Conservation (phyloP, 92 coral and sea anemone species). For the Parazoanthus swiftii region DNA sequence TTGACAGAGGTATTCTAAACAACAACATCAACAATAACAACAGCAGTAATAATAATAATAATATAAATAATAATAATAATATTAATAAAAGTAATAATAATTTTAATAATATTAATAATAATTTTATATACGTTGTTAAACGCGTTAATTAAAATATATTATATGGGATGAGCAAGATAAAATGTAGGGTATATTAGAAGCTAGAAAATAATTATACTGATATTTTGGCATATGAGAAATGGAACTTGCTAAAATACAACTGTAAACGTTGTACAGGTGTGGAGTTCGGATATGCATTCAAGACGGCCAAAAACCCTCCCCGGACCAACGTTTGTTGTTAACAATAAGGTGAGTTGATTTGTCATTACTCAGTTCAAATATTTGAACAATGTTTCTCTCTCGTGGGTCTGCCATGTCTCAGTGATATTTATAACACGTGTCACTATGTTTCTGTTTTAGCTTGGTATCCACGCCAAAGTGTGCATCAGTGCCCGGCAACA, state of each 20-base stretch:
- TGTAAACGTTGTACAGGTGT: neutral
- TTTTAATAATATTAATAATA: too few relatives aligned
- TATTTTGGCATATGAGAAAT: too few relatives aligned
- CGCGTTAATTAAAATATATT: too few relatives aligned
- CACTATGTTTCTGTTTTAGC: constrained; percentile 51
- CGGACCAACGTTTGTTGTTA: constrained; percentile 27
- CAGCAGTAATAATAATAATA: too few relatives aligned
- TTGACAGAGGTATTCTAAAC: constrained; percentile 60
- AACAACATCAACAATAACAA: too few relatives aligned
- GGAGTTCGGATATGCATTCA: neutral
- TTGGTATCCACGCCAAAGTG: constrained; percentile 89
- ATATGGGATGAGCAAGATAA: too few relatives aligned
- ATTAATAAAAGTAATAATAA: too few relatives aligned
- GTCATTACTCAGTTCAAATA: neutral
- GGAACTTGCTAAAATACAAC: neutral
- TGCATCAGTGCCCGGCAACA: constrained; percentile 72
- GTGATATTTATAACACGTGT: neutral
- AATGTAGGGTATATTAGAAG: too few relatives aligned
- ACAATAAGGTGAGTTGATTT: constrained; percentile 15
- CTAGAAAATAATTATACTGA: too few relatives aligned
- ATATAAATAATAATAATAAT: too few relatives aligned
- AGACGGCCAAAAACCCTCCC: neutral
- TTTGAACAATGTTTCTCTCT: neutral
- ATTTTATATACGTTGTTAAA: too few relatives aligned
- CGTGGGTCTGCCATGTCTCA: neutral